These are phyloP conservation scores for Chiloscyllium plagiosum DNA, from an alignment of 2,113 vertebrate species.

Conservation along the genomic window DNA sequence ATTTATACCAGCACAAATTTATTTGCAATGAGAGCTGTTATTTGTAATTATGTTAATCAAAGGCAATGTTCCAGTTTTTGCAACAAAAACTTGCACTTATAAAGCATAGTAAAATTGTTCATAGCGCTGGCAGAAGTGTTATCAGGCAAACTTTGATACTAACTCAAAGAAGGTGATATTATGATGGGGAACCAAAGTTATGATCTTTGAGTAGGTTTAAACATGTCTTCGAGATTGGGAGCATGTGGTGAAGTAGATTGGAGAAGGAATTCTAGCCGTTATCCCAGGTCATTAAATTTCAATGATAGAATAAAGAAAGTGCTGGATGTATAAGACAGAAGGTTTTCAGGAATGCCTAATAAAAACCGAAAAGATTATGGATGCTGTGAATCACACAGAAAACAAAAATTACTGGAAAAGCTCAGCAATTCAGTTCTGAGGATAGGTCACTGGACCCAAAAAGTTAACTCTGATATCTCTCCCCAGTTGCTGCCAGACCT, in stretches of 20 bases:
- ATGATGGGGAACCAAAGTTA: not conserved
- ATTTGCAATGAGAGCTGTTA: not conserved
- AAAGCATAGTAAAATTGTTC: not conserved
- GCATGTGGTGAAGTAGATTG: too few relatives aligned
- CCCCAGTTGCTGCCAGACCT: too few relatives aligned
- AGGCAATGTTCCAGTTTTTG: not conserved
- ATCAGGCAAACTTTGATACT: not conserved
- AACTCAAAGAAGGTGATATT: not conserved
- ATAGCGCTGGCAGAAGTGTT: not conserved
- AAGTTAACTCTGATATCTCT: too few relatives aligned
- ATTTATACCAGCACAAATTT: not conserved
- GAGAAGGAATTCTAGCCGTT: not conserved
- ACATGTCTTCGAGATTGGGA: not conserved
- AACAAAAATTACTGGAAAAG: too few relatives aligned
- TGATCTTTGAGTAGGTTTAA: not conserved
- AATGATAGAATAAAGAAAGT: not conserved
- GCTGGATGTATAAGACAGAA: not conserved
- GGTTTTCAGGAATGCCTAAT: not conserved
- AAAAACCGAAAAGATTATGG: too few relatives aligned
- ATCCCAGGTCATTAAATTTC: not conserved
- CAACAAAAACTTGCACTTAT: not conserved
- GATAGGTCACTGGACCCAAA: too few relatives aligned
- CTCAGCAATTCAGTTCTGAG: too few relatives aligned
- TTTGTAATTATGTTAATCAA: not conserved
- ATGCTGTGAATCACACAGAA: too few relatives aligned